Base-by-base conservation (phyloP, 2,888 invertebrate species). In the Onchidella celtica region DNA sequence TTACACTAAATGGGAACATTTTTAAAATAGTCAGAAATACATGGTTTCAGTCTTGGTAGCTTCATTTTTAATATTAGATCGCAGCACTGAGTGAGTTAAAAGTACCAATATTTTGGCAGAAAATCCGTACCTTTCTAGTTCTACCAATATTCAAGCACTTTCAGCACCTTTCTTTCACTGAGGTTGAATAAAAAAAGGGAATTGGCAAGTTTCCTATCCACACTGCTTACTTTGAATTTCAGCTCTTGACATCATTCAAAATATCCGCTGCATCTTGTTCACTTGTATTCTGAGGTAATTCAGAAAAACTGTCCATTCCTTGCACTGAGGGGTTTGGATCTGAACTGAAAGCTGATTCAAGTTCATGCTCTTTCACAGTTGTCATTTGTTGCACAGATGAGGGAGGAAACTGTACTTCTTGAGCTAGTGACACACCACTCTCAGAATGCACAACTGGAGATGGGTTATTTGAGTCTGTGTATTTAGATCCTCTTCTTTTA, bases 401-500 rank as follows among this genome's bases (percentile, higher is more conserved):
- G 38, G 38, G 29, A 34, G 59, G 34, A 17, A 75, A 75, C 21
- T 40, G 59, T 40, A 38, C 11, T 27, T 75, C 63, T 38, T 38
- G 61, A 36, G 63, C 38, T 3, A 75, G 29, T 4, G 75, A 40
- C 29, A 40, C 0, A 38, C 47, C 55, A 17, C 69, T 69, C 27
- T 69, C 69, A 32, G 69, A 40, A 17, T 70, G 70, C 3, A 70
- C 47, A 29, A 70, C 29, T 14, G 47, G 29, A 6, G 61, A 4
- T 14, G 57, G 75, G 2, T 75, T 29, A 36, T 38, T 1, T 4
- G 59, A 17, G 55, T 32, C 57, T 34, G 34, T 27, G 29, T 59
- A 4, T 34, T 24, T 73, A 34, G 73, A 36, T 14, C 90, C 91
- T 57, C 86, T 84, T 65, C 90, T 84, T 83, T 92, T 93, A 2